Evolutionary conservation across 1,140 invertebrate species (phyloP), one percentile per base, ranked within the genome.

Genomic region (Melipona quadrifasciata): DNA sequence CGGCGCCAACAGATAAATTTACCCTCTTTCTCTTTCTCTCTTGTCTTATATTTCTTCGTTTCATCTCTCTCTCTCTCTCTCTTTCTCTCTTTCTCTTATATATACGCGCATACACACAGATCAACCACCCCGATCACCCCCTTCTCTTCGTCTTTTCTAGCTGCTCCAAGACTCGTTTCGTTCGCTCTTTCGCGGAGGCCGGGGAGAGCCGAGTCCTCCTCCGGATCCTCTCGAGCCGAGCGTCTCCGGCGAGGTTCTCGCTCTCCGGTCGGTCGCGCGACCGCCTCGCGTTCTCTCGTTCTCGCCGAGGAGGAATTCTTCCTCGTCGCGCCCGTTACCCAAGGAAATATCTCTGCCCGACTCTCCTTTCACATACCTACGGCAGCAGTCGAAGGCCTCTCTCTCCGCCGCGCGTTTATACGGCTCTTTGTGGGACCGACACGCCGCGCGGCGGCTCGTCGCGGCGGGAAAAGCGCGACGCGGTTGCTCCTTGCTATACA

Each of bases 1-100:
- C 83, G 85, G 87, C 86, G 87, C 87, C 89, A 87, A 82, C 79
- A 86, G 87, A 90, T 91, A 90, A 90, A 91, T 91, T 87, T 86
- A 88, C 86, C 87, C 89, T 82, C 78, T 75, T 57, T 51, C 51
- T 34, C 65, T 24, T 53, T 16, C 64, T 17, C 57, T 39, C n/a
- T 16, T 31, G 1, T 5, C 21, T 68, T 3, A 14, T 58, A 14
- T 58, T 8, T 39, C 39, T 39, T 39, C 39, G 39, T 39, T n/a
- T 61, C 39, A 39, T 39, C n/a, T 16, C 0, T 47, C 39, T n/a
- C 67, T 47, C 53, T 39, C n/a, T 16, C 0, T 47, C 39, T 11
- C 21, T 68, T 1, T 21, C 61, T 16, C 39, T 39, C n/a, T 16
- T 8, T 47, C 39, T 11, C 21, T 68, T 3, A 14, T 58, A 57